Percentiles rank a stretch among this genome's conserved stretches.
phyloP scores from a whole-genome alignment of 2,113 vertebrate species.

The Okapia johnstoni region DNA sequence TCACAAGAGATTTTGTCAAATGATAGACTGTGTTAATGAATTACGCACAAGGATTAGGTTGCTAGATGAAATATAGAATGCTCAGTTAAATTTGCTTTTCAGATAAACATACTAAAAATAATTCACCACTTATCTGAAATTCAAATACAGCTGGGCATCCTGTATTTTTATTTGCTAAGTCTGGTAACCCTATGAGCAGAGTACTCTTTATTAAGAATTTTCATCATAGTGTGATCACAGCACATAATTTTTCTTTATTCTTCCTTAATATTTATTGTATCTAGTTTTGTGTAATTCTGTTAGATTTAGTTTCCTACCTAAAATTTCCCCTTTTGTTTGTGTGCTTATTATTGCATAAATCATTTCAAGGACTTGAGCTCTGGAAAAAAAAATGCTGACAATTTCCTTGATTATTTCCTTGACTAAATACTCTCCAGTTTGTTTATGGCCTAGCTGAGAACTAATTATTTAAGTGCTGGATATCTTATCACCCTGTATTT shows the following conservation, averaged over 20 bases:
- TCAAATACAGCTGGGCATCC: background rate
- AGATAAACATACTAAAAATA: constrained; percentile 25
- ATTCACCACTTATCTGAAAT: constrained; percentile 24
- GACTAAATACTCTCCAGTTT: background rate
- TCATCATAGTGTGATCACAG: background rate
- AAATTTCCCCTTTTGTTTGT: background rate
- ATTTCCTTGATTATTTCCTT: background rate
- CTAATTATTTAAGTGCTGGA: background rate
- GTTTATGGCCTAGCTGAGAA: background rate
- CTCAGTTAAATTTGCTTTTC: constrained; percentile 30
- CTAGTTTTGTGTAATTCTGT: background rate
- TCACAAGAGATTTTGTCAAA: constrained; percentile 25
- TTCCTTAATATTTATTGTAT: background rate
- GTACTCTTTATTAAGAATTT: background rate
- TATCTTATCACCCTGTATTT: background rate
- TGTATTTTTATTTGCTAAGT: constrained; percentile 7
- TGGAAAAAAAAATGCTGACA: background rate
- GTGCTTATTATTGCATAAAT: background rate
- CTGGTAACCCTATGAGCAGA: background rate
- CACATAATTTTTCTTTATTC: background rate
- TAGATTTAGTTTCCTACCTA: background rate
- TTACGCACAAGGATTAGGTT: background rate
- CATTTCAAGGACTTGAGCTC: background rate
- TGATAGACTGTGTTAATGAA: background rate
- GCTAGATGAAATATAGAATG: constrained; percentile 33